Evolutionary conservation across 2,888 invertebrate species (phyloP), one percentile per base, ranked within the genome.

Genomic region (Molorchus minor): DNA sequence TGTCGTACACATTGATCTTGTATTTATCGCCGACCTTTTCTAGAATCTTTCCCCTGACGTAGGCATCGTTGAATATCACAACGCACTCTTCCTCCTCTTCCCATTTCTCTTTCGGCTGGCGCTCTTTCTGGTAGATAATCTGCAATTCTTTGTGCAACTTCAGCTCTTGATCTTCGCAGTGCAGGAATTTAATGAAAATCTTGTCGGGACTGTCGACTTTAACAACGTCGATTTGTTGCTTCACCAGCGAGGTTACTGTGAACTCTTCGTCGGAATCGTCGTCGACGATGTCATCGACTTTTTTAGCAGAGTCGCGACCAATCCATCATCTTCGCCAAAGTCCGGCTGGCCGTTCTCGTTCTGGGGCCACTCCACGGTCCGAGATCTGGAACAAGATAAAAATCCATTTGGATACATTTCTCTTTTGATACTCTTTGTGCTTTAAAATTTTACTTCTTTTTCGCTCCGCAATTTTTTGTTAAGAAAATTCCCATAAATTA

Each of bases 1-100:
- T 85, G 72, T 94, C 94, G 12, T 87, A 84, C 36, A 91, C 83
- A 61, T 86, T 87, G 0, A 93, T 85, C 61, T 82, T 81, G 2
- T 77, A 79, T 8, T 77, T 77, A 0, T 78, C 76, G 3, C 79
- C 74, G 0, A 84, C 46, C 51, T 82, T 78, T 0, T 83, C 73
- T 1, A 83, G 69, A 13, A 87, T 81, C 25, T 84, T 78, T 0
- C 82, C 88, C 2, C 94, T 85, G 64, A 86, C 88, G 86, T 89
- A 93, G 25, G 83, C 81, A 33, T 84, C 83, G 0, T 71, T 61
- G 55, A 83, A 81, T 1, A 81, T 61, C 0, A 83, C 74, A 0
- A 78, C 83, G 67, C 86, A 86, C 52, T 77, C 41, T n/a, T 75
- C 73, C 3, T 76, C 53, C 0, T 57, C 47, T 0, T 69, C 33